Evolutionary conservation across 2,113 vertebrate species (phyloP).

Genomic region (Lota lota): DNA sequence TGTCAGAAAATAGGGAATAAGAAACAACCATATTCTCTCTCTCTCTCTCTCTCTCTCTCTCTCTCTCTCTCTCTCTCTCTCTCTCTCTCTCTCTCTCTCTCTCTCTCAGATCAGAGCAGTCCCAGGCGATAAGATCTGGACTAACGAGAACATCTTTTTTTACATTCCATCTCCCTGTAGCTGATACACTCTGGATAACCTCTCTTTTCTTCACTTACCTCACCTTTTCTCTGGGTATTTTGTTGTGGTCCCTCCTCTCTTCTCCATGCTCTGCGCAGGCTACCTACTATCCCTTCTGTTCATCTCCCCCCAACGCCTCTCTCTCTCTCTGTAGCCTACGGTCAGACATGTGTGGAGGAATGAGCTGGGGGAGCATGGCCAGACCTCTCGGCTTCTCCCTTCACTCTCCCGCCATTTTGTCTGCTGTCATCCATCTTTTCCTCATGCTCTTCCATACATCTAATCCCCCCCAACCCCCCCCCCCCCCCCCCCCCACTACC

Average conservation of each 20-base stretch:
- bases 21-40: neutral
- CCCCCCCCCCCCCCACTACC: slow-evolving; percentile 22
- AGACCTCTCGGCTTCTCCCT: neutral
- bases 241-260: too few species aligned
- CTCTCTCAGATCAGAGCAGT: neutral
- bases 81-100: slow-evolving; percentile 1
- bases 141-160: too few species aligned
- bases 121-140: neutral
- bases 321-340: neutral
- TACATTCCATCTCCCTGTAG: too few species aligned
- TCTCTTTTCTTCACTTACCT: neutral
- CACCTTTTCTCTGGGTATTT: too few species aligned
- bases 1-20: too few species aligned
- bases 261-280: neutral
- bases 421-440: neutral
- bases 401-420: neutral
- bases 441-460: neutral
- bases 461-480: neutral
- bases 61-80: neutral
- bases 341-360: neutral
- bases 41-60: neutral
- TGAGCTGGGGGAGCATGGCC: neutral
- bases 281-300: neutral
- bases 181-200: too few species aligned
- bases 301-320: neutral